Conservation (phyloP, 1,140 invertebrate genomes). For the Apis florea region DNA sequence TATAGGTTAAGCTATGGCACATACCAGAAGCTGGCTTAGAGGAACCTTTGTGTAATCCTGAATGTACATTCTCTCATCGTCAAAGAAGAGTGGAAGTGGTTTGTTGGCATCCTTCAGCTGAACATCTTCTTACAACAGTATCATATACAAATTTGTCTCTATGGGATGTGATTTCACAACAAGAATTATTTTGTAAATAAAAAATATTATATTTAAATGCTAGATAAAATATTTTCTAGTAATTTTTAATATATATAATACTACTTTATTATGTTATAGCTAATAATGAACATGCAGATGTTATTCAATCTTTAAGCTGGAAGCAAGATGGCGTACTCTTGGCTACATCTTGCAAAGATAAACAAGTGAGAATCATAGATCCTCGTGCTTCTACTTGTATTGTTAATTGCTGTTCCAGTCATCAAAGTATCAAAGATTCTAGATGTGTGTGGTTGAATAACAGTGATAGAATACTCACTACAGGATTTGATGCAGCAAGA, state of each 20-base stretch:
- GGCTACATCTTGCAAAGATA: slow-evolving; percentile 90
- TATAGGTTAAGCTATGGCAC: slow-evolving; percentile 91
- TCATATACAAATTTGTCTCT: slow-evolving; percentile 90
- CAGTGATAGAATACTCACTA: slow-evolving; percentile 90
- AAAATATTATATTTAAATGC: slow-evolving; percentile 22
- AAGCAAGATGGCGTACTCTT: slow-evolving; percentile 89
- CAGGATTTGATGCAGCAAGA: slow-evolving; percentile 88
- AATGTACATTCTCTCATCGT: slow-evolving; percentile 90
- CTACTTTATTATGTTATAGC: slow-evolving; percentile 78
- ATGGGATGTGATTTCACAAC: slow-evolving; percentile 92
- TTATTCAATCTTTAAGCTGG: slow-evolving; percentile 92
- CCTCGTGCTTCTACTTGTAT: slow-evolving; percentile 84
- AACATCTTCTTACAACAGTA: slow-evolving; percentile 90
- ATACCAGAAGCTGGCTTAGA: slow-evolving; percentile 90
- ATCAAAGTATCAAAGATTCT: slow-evolving; percentile 95
- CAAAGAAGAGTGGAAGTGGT: slow-evolving; percentile 92
- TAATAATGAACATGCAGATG: slow-evolving; percentile 89
- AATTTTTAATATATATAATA: slow-evolving; percentile 22
- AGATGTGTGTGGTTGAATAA: slow-evolving; percentile 93
- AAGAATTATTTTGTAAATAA: slow-evolving; percentile 88
- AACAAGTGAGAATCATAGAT: slow-evolving; percentile 90
- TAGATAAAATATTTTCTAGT: background rate
- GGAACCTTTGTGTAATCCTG: slow-evolving; percentile 89
- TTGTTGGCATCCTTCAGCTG: slow-evolving; percentile 92
- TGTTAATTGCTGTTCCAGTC: slow-evolving; percentile 86